Conservation (phyloP, 2,888 invertebrate species). For the Uloborus plumipes region DNA sequence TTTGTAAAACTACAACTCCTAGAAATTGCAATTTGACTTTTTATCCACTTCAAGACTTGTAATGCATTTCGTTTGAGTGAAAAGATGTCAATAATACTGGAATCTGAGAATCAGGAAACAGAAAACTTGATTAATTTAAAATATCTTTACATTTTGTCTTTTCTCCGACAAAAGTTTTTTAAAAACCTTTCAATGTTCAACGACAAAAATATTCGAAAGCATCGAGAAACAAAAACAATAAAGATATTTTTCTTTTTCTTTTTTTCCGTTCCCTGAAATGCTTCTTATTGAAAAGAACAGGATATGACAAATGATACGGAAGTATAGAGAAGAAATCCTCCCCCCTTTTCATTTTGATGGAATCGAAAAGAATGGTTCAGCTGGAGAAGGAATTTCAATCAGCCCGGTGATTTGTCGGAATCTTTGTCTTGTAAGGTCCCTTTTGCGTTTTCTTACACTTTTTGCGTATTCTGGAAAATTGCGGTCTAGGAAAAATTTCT, state of each 20-base stretch:
- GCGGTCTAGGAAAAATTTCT: conserved; percentile 32
- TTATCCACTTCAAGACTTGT: no score
- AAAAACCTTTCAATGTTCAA: no score
- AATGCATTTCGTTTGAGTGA: no score
- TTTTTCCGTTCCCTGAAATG: conserved; percentile 1
- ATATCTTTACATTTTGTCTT: no score
- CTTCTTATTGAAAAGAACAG: conserved; percentile 45
- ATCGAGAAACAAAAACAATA: neutral
- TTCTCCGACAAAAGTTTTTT: no score
- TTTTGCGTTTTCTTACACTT: conserved; percentile 42
- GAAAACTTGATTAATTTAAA: no score
- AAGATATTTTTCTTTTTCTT: neutral
- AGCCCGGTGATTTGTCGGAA: conserved; percentile 47
- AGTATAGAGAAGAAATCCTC: conserved; percentile 34
- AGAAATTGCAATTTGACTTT: no score
- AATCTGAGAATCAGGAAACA: no score
- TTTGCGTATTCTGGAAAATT: conserved; percentile 8
- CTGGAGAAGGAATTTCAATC: conserved; percentile 56
- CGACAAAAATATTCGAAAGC: neutral
- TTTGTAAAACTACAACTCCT: no score
- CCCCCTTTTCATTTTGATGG: conserved; percentile 1
- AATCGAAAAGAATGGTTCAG: conserved; percentile 20
- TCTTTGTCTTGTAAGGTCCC: conserved; percentile 20
- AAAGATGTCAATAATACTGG: no score
- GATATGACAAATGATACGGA: conserved; percentile 52